phyloP scores from a whole-genome alignment of 2,888 invertebrate species.

The Lithodes maja region DNA sequence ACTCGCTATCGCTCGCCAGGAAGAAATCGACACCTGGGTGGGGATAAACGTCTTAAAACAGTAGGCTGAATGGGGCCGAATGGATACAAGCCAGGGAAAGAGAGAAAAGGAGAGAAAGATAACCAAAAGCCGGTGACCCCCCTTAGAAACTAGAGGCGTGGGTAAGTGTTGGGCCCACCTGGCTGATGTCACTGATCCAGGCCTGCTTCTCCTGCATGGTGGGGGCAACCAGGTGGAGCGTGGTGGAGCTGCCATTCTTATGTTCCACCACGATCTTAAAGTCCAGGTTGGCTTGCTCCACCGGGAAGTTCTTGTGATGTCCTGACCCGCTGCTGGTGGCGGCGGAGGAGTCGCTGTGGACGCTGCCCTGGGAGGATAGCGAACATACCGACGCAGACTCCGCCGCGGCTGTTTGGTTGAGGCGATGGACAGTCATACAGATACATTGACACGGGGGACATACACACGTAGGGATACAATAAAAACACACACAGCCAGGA shows the following conservation, averaged over 20 bases:
- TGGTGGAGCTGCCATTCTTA: constrained; percentile 81
- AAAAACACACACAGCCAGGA: too few species aligned
- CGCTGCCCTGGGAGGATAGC: constrained; percentile 78
- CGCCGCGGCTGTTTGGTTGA: neutral
- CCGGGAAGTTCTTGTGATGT: constrained; percentile 72
- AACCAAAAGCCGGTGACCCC: too few species aligned
- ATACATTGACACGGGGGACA: neutral
- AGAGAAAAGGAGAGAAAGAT: too few species aligned
- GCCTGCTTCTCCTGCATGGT: constrained; percentile 92
- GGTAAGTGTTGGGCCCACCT: constrained; percentile 75
- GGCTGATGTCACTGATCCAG: constrained; percentile 94
- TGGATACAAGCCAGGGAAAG: too few species aligned
- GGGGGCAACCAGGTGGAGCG: constrained; percentile 81
- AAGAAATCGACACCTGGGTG: too few species aligned
- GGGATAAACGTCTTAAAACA: too few species aligned
- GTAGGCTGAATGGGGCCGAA: too few species aligned
- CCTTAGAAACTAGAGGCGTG: too few species aligned
- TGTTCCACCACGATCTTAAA: constrained; percentile 84
- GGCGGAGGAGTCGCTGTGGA: constrained; percentile 74
- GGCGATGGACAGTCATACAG: neutral
- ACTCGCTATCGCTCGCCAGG: too few species aligned
- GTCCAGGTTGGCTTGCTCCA: constrained; percentile 79
- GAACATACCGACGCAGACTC: constrained; percentile 77
- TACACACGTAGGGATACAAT: neutral
- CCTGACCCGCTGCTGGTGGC: constrained; percentile 72